Percentiles rank a stretch among this genome's conserved stretches.
Conservation (phyloP, 2,888 invertebrate species). For the Platycheirus rosarum region DNA sequence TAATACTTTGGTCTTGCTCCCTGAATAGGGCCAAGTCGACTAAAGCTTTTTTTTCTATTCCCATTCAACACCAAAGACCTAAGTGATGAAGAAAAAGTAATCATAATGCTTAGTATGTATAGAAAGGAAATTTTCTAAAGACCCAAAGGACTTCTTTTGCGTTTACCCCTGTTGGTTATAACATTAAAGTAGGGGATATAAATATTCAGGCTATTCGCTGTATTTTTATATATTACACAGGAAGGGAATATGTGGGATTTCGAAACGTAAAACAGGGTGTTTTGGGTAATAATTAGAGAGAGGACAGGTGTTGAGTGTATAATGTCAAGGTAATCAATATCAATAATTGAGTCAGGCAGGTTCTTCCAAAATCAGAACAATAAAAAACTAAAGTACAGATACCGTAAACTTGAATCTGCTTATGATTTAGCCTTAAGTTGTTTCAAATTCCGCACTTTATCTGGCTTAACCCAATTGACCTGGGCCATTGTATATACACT, state of each 20-base stretch:
- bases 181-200: slow-evolving; percentile 21
- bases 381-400: too few relatives aligned
- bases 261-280: slow-evolving; percentile 8
- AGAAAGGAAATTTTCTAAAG: slow-evolving; percentile 52
- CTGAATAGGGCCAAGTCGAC: slow-evolving; percentile 1
- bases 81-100: slow-evolving; percentile 39
- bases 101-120: slow-evolving; percentile 57
- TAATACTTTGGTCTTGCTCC: not conserved
- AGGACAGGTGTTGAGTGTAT: too few relatives aligned
- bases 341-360: too few relatives aligned
- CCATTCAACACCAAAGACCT: slow-evolving; percentile 11
- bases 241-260: not conserved
- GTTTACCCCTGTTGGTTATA: slow-evolving; percentile 8
- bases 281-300: not conserved
- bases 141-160: slow-evolving; percentile 47
- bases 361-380: too few relatives aligned
- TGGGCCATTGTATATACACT: too few relatives aligned
- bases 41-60: slow-evolving; percentile 15
- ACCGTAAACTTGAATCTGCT: too few relatives aligned
- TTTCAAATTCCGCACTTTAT: too few relatives aligned
- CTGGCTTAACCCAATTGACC: too few relatives aligned
- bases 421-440: too few relatives aligned
- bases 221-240: not conserved
- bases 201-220: slow-evolving; percentile 17
- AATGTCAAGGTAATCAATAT: too few relatives aligned